These are phyloP conservation scores for Epirrita christyi DNA, from an alignment of 2,888 invertebrate genomes.

Conservation along the genomic window DNA sequence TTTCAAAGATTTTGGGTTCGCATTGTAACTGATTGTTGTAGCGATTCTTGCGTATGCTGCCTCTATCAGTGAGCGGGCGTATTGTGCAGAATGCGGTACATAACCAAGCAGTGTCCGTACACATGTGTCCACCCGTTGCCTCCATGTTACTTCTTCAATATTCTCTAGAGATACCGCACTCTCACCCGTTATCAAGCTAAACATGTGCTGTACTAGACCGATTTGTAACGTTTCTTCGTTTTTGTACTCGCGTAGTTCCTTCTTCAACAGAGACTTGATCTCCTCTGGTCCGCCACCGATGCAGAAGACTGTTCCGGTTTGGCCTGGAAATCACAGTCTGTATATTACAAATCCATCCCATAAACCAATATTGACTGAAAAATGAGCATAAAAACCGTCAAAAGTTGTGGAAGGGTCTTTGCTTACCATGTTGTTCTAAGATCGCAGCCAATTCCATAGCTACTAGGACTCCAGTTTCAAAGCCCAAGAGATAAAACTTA, in stretches of 20 bases:
- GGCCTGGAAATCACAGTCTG: too few relatives aligned
- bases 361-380: too few relatives aligned
- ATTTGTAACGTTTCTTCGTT: constrained; percentile 53
- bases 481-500: constrained; percentile 55
- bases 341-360: too few relatives aligned
- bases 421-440: constrained; percentile 59
- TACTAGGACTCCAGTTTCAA: constrained; percentile 51
- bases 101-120: constrained; percentile 51
- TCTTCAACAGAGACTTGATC: constrained; percentile 43
- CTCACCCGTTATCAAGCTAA: constrained; percentile 45
- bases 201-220: constrained; percentile 57
- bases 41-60: constrained; percentile 48
- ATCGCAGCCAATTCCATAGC: constrained; percentile 61
- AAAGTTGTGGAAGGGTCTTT: neutral
- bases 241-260: constrained; percentile 43
- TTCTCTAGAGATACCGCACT: constrained; percentile 32
- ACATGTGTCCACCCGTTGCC: too few relatives aligned
- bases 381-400: too few relatives aligned
- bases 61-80: constrained; percentile 52
- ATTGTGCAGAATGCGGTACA: constrained; percentile 59
- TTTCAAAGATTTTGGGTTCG: constrained; percentile 37
- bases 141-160: constrained; percentile 41
- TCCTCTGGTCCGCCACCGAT: constrained; percentile 58
- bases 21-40: constrained; percentile 37
- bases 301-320: constrained; percentile 61